Conservation (phyloP, 2,113 vertebrate species). For the Brachyistius frenatus region DNA sequence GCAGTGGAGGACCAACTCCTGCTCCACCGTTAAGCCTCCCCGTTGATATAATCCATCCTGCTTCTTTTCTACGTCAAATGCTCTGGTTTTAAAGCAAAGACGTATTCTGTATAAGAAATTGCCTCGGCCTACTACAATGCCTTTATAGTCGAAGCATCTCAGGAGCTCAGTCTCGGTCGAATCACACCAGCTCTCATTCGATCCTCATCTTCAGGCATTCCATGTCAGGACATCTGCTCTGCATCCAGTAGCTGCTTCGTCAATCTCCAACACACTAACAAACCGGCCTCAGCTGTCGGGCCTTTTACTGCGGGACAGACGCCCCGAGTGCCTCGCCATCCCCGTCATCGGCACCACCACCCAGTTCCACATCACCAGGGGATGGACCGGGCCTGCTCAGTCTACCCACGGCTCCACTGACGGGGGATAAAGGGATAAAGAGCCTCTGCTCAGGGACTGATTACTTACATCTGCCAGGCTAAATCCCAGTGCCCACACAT, state of each 20-base stretch:
- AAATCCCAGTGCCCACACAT: constrained; percentile 85
- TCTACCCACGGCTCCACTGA: constrained; percentile 86
- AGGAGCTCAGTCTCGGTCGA: neutral
- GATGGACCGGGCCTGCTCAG: constrained; percentile 68
- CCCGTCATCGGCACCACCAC: constrained; percentile 71
- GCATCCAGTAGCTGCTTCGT: constrained; percentile 15
- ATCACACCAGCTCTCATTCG: neutral
- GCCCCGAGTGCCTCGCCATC: constrained; percentile 37
- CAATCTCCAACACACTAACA: constrained; percentile 13
- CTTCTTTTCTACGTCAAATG: constrained; percentile 58
- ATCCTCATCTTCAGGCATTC: constrained; percentile 24
- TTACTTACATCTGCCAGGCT: constrained; percentile 91
- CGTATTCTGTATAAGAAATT: constrained; percentile 6
- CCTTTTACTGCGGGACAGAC: constrained; percentile 26
- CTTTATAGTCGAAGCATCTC: neutral
- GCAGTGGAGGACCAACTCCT: constrained; percentile 52
- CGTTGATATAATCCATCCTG: constrained; percentile 67
- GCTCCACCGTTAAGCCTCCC: constrained; percentile 55
- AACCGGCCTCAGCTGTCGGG: constrained; percentile 15
- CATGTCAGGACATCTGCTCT: constrained; percentile 33
- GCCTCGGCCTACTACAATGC: constrained; percentile 2
- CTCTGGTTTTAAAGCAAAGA: constrained; percentile 30
- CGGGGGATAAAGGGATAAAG: constrained; percentile 94
- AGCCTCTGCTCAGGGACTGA: constrained; percentile 86
- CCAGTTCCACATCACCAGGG: constrained; percentile 68